Percentiles rank a stretch among this genome's conserved stretches.
These are phyloP conservation scores for Rachycentron canadum DNA, from an alignment of 2,797 vertebrate species.

Conservation along the genomic window DNA sequence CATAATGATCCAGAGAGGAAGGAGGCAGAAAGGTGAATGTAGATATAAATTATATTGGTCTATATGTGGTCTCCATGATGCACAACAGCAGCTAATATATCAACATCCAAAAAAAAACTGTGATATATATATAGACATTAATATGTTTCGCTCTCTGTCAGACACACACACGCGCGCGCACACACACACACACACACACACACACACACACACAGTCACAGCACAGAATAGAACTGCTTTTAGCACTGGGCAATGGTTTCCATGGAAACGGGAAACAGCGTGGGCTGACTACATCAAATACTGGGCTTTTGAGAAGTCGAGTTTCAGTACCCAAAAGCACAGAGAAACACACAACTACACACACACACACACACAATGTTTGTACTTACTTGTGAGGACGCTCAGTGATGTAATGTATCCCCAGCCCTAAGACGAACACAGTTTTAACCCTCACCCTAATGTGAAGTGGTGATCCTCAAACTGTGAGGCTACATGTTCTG, in stretches of 20 bases:
- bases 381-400: slow-evolving; percentile 25
- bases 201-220: slow-evolving; percentile 36
- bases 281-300: slow-evolving; percentile 84
- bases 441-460: background rate
- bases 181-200: slow-evolving; percentile 43
- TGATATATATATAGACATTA: slow-evolving; percentile 17
- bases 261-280: slow-evolving; percentile 83
- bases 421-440: background rate
- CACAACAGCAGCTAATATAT: slow-evolving; percentile 1
- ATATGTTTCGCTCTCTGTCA: slow-evolving; percentile 42
- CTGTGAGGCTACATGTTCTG: background rate
- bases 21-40: slow-evolving; percentile 21
- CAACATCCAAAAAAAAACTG: slow-evolving; percentile 18
- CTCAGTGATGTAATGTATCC: slow-evolving; percentile 6
- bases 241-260: slow-evolving; percentile 82
- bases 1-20: slow-evolving; percentile 19
- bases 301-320: slow-evolving; percentile 81
- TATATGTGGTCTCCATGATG: slow-evolving; percentile 8
- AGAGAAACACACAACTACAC: slow-evolving; percentile 44
- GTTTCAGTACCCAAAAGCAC: slow-evolving; percentile 64
- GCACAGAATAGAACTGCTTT: slow-evolving; percentile 74
- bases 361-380: slow-evolving; percentile 14
- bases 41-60: slow-evolving; percentile 18
- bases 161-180: slow-evolving; percentile 48
- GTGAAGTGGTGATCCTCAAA: background rate